Evolutionary conservation across 1,140 invertebrate genomes (phyloP).

Genomic region (Eueides isabella): DNA sequence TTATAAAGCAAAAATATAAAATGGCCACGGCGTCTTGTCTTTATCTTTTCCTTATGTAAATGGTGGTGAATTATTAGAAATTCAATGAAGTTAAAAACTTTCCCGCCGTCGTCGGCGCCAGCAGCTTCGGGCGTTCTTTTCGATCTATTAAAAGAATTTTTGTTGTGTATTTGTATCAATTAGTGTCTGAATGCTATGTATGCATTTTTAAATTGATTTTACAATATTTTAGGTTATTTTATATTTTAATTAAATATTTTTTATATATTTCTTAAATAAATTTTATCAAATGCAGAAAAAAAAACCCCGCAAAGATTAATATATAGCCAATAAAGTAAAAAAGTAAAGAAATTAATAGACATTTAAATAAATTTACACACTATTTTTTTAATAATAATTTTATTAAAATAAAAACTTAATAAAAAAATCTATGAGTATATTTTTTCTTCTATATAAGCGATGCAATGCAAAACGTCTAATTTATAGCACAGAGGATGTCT

Average conservation of each 20-base stretch:
- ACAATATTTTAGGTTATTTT: too few species aligned
- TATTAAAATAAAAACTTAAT: too few species aligned
- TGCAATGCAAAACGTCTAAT: slow-evolving; percentile 32
- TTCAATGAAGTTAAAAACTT: slow-evolving; percentile 61
- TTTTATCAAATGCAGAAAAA: too few species aligned
- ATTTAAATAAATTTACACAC: too few species aligned
- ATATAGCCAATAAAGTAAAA: too few species aligned
- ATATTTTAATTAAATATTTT: too few species aligned
- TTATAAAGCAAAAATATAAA: slow-evolving; percentile 51
- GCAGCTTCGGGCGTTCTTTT: slow-evolving; percentile 37
- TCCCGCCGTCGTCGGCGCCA: slow-evolving; percentile 52
- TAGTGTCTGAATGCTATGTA: not conserved
- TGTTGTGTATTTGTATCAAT: not conserved
- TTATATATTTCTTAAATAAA: too few species aligned
- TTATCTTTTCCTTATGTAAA: slow-evolving; percentile 66
- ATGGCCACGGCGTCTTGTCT: slow-evolving; percentile 55
- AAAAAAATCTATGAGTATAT: too few species aligned
- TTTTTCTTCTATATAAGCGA: not conserved
- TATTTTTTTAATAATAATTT: too few species aligned
- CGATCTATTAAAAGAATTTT: slow-evolving; percentile 14
- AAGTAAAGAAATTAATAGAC: too few species aligned
- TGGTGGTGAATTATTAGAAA: slow-evolving; percentile 52
- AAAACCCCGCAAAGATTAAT: too few species aligned
- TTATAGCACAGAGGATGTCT: slow-evolving; percentile 61
- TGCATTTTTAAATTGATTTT: too few species aligned